These are phyloP conservation scores for Caenorhabditis japonica DNA, from an alignment of 2,888 invertebrate genomes.

Conservation along the genomic window DNA sequence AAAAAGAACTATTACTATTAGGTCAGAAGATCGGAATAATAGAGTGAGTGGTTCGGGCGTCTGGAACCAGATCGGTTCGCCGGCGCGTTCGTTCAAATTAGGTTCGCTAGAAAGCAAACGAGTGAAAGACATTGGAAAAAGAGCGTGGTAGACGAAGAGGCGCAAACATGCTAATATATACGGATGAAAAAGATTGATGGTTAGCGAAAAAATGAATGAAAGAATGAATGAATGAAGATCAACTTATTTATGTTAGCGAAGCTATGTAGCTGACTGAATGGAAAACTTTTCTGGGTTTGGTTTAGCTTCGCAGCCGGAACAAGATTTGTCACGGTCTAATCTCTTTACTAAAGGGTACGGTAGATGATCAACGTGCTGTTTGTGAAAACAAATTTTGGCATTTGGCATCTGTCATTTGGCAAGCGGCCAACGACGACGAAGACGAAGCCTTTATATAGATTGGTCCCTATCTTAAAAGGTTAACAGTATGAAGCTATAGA, in stretches of 20 bases:
- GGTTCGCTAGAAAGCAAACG: constrained; percentile 40
- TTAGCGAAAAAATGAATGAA: neutral
- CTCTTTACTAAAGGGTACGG: no score
- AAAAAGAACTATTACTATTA: neutral
- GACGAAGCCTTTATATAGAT: no score
- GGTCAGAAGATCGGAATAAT: constrained; percentile 8
- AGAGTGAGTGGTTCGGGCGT: constrained; percentile 4
- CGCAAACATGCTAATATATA: constrained; percentile 23
- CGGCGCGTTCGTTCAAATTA: constrained; percentile 52
- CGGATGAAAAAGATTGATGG: no score
- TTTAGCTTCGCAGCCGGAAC: neutral
- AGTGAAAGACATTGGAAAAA: no score
- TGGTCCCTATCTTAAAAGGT: no score
- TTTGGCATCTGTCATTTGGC: no score
- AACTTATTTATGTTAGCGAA: neutral
- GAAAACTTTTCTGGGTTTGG: no score
- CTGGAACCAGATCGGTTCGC: constrained; percentile 35
- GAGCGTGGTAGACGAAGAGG: constrained; percentile 3
- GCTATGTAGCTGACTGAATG: constrained; percentile 1
- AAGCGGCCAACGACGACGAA: no score
- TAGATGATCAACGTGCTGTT: no score
- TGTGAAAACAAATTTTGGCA: no score
- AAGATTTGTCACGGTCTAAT: constrained; percentile 36
- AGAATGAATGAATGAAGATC: neutral
- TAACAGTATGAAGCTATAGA: no score